These are phyloP conservation scores for Dasypolia templi DNA, from an alignment of 2,888 invertebrate genomes.

Conservation along the genomic window DNA sequence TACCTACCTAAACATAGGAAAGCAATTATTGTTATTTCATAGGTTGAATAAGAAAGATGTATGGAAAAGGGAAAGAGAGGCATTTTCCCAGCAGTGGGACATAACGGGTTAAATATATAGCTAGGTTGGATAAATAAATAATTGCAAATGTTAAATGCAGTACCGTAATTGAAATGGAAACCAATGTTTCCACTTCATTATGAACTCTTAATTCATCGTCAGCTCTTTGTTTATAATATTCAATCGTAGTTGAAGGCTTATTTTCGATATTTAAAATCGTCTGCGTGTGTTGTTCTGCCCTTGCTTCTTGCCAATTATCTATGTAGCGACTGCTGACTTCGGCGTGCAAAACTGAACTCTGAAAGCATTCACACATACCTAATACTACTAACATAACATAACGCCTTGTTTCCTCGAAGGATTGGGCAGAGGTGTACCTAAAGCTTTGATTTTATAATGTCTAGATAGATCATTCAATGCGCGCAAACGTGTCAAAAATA, in stretches of 20 bases:
- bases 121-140: neutral
- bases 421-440: neutral
- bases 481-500: too few relatives aligned
- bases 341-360: slow-evolving; percentile 56
- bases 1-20: neutral
- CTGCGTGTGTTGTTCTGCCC: slow-evolving; percentile 79
- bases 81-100: too few relatives aligned
- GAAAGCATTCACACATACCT: slow-evolving; percentile 3
- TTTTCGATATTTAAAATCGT: slow-evolving; percentile 72
- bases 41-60: neutral
- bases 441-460: too few relatives aligned
- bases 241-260: slow-evolving; percentile 67
- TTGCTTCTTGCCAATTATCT: slow-evolving; percentile 80
- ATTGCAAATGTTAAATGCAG: slow-evolving; percentile 28
- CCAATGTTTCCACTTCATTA: slow-evolving; percentile 80
- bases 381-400: neutral
- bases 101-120: neutral
- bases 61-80: neutral
- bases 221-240: slow-evolving; percentile 74
- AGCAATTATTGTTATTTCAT: neutral
- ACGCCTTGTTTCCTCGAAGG: neutral
- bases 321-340: slow-evolving; percentile 73
- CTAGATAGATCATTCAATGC: too few relatives aligned
- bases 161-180: slow-evolving; percentile 79
- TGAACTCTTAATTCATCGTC: slow-evolving; percentile 83